Percentiles rank a stretch among this genome's conserved stretches.
Conservation (phyloP, 2,888 invertebrate genomes). For the Blastobasis lacticolella region DNA sequence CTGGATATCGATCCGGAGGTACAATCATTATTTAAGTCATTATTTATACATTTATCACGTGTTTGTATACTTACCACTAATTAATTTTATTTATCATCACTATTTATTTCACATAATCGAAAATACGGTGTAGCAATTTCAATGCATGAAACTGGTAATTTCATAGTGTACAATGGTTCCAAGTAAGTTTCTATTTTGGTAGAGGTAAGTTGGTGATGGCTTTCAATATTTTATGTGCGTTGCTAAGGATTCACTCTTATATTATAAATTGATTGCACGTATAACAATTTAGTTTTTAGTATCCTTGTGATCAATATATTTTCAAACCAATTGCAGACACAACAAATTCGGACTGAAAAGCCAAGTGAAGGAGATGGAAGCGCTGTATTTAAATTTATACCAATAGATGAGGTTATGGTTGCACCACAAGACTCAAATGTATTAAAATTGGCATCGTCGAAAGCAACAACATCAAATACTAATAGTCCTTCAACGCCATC, state of each 20-base stretch:
- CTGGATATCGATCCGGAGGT: constrained; percentile 78
- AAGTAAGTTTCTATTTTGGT: constrained; percentile 4
- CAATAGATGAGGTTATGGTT: constrained; percentile 59
- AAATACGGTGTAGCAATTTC: not conserved
- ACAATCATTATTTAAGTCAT: constrained; percentile 52
- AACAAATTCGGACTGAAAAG: constrained; percentile 69
- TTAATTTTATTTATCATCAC: not conserved
- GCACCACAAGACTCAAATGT: constrained; percentile 57
- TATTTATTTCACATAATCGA: not conserved
- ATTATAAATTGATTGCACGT: not conserved
- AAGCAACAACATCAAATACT: constrained; percentile 35
- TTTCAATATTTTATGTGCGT: not conserved
- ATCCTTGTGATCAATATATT: constrained; percentile 6
- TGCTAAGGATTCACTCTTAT: not conserved
- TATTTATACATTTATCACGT: not conserved
- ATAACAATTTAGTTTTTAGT: not conserved
- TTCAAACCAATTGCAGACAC: constrained; percentile 54
- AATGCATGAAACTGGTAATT: not conserved
- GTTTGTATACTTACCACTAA: constrained; percentile 3
- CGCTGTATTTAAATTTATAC: constrained; percentile 64
- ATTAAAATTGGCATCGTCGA: constrained; percentile 52
- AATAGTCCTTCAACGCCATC: constrained; percentile 34
- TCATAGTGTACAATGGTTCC: not conserved
- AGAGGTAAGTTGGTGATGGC: constrained; percentile 49
- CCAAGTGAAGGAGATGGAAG: constrained; percentile 52